Percentiles rank a stretch among this genome's conserved stretches.
Evolutionary conservation across 2,797 vertebrate genomes (phyloP).

Genomic region (Hyperoplus immaculatus): DNA sequence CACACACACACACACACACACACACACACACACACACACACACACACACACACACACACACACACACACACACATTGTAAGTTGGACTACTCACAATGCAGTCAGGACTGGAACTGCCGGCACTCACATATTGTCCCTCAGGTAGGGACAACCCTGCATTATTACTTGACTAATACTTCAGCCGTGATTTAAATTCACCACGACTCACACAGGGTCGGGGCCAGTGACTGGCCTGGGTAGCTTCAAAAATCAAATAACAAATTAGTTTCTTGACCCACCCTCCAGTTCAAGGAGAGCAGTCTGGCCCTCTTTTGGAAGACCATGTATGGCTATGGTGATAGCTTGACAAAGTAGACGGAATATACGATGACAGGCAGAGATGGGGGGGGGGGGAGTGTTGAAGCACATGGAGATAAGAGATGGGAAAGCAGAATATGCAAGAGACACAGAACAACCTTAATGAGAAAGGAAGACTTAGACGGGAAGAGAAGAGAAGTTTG

Average conservation of each 20-base stretch:
- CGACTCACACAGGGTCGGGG: constrained; percentile 56
- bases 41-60: constrained; percentile 5
- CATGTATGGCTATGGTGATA: constrained; percentile 13
- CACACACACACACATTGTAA: constrained; percentile 11
- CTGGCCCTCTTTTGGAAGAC: constrained; percentile 38
- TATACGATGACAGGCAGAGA: background rate
- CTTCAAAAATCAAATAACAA: constrained; percentile 77
- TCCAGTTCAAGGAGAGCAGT: constrained; percentile 76
- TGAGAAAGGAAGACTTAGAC: too few relatives aligned
- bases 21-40: too few relatives aligned
- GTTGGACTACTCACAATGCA: constrained; percentile 10
- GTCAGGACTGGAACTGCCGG: constrained; percentile 27
- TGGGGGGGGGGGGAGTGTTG: background rate
- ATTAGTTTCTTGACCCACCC: constrained; percentile 78
- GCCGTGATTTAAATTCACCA: constrained; percentile 79
- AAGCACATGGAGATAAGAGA: constrained; percentile 10
- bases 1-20: background rate
- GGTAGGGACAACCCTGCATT: constrained; percentile 46
- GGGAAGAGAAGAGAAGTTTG: too few relatives aligned
- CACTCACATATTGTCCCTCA: constrained; percentile 71
- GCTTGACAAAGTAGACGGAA: constrained; percentile 33
- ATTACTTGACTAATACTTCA: constrained; percentile 53
- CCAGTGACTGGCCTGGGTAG: constrained; percentile 58
- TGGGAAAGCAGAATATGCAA: background rate
- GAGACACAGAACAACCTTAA: too few relatives aligned